Conservation (phyloP, 1,140 invertebrate species). For the Eumeta japonica region DNA sequence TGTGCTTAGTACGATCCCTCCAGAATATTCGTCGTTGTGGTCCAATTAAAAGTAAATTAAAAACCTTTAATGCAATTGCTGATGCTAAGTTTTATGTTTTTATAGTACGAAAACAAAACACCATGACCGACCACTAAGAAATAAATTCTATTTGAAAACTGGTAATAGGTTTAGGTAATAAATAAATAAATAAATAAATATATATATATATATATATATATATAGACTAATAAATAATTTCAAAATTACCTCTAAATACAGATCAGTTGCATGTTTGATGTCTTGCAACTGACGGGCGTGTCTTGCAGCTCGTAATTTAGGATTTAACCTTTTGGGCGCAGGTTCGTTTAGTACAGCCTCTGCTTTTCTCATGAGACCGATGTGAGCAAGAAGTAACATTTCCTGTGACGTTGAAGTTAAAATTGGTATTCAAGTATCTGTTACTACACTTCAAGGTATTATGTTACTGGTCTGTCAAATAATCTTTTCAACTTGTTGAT, state of each 20-base stretch:
- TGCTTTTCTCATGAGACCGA: conserved; percentile 25
- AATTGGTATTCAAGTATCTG: background rate
- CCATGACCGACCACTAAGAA: background rate
- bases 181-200: background rate
- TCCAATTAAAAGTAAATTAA: too few species aligned
- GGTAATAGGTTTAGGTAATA: background rate
- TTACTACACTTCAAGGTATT: too few species aligned
- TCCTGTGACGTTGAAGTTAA: conserved; percentile 22
- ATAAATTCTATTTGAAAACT: too few species aligned
- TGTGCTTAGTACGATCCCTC: too few species aligned
- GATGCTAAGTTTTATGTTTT: background rate
- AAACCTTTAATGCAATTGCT: background rate
- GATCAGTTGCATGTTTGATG: conserved; percentile 26
- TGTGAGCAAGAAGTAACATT: conserved; percentile 37
- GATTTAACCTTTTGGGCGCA: conserved; percentile 10
- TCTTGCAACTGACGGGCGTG: conserved; percentile 38
- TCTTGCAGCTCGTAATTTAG: conserved; percentile 26
- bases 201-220: too few species aligned
- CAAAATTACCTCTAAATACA: conserved; percentile 35
- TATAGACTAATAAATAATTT: background rate
- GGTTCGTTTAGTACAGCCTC: conserved; percentile 18
- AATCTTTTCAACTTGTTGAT: too few species aligned
- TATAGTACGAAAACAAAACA: background rate
- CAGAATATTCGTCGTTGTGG: too few species aligned
- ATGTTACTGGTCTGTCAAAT: too few species aligned